Conservation (phyloP, 2,888 invertebrate species). For the Drosophila recens region DNA sequence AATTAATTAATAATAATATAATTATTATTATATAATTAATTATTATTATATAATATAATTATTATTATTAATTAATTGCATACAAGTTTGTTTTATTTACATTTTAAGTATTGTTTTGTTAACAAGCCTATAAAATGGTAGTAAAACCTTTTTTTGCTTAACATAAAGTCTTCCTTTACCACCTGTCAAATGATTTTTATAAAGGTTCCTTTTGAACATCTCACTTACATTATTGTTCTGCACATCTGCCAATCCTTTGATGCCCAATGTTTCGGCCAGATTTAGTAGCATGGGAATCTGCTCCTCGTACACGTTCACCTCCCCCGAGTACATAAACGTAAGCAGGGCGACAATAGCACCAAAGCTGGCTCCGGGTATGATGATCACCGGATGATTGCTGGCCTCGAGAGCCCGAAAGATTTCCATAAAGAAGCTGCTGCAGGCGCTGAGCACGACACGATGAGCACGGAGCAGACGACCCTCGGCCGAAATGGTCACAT, state of each 20-base stretch:
- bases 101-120: too few relatives aligned
- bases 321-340: constrained; percentile 95
- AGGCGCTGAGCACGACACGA: constrained; percentile 93
- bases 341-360: constrained; percentile 88
- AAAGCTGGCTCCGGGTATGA: constrained; percentile 85
- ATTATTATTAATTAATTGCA: too few relatives aligned
- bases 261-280: constrained; percentile 92
- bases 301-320: constrained; percentile 93
- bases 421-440: constrained; percentile 95
- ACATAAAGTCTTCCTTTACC: too few relatives aligned
- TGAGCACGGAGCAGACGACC: constrained; percentile 94
- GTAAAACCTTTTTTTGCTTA: too few relatives aligned
- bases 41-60: too few relatives aligned
- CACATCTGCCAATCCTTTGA: constrained; percentile 92
- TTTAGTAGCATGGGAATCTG: constrained; percentile 91
- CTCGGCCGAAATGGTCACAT: constrained; percentile 94
- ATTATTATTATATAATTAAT: too few relatives aligned
- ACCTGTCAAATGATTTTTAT: too few relatives aligned
- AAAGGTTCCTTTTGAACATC: background rate
- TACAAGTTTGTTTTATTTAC: too few relatives aligned
- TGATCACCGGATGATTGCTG: constrained; percentile 84
- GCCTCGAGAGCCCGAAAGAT: constrained; percentile 87
- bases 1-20: too few relatives aligned
- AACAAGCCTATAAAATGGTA: too few relatives aligned
- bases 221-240: constrained; percentile 88